Evolutionary conservation across 1,140 invertebrate genomes (phyloP), one percentile per base, ranked within the genome.

Genomic region (Lycorma delicatula): DNA sequence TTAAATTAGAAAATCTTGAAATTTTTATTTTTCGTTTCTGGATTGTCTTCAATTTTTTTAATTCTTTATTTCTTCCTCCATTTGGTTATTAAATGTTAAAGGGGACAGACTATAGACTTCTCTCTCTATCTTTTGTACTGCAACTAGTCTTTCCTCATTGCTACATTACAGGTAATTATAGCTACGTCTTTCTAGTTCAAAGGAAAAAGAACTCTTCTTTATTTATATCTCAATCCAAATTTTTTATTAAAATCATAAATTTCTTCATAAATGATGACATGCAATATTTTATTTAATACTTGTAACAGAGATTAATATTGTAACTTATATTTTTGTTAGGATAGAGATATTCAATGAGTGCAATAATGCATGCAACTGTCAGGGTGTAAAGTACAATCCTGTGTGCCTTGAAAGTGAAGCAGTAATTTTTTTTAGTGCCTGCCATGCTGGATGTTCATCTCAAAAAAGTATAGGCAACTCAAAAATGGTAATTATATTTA

Each of bases 361-460:
- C 62, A 82, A 82, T 58, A 44, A 51, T 0, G 70, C 75, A 16
- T 83, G 81, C 61, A 72, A 71, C 25, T 82, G 81, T 63, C 72
- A 72, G 0, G 65, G 66, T 22, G 68, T 79, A 0, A 77, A 76
- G 58, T 82, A 80, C 63, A 71, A 74, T 0, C 81, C 81, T 0
- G 79, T 83, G 1, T 82, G 81, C 59, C 75, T 80, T 56, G 73
- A 74, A 31, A 60, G 71, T 2, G 74, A 72, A 1, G 71, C 67
- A 56, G 75, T 74, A 13, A 80, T 80, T 1, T 84, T 73, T 58
- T 83, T 78, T 65, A 82, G 80, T 6, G 74, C 81, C 7, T 83
- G 81, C 62, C 81, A 83, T 61, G 81, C 80, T 0, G 81, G 81
- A 1, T 83, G 81, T 56, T 12, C 31, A 7, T 46, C 51, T 3